Conservation (phyloP, 2,797 vertebrate species). For the Trachurus trachurus region DNA sequence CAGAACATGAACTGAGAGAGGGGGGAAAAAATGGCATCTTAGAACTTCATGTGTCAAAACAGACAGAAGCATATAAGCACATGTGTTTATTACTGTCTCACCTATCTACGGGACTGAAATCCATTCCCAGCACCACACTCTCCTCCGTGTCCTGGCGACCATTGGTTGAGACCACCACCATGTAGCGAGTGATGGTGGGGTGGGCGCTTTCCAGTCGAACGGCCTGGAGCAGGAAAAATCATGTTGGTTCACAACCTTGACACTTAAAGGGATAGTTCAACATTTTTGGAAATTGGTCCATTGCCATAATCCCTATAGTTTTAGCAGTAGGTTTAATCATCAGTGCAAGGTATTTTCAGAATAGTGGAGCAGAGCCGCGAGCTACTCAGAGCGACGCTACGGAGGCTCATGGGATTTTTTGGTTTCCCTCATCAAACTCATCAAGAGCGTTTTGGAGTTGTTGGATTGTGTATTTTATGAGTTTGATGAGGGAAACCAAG, state of each 20-base stretch:
- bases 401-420: too few relatives aligned
- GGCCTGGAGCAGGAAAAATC: slow-evolving; percentile 83
- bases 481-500: too few relatives aligned
- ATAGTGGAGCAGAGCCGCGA: too few relatives aligned
- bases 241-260: background rate
- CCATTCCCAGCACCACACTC: slow-evolving; percentile 97
- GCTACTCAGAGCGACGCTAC: too few relatives aligned
- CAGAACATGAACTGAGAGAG: slow-evolving; percentile 90
- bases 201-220: slow-evolving; percentile 96
- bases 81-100: slow-evolving; percentile 61
- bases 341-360: too few relatives aligned
- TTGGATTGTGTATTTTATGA: too few relatives aligned
- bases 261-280: too few relatives aligned
- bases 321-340: too few relatives aligned
- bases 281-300: too few relatives aligned
- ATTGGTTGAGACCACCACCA: slow-evolving; percentile 98
- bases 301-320: too few relatives aligned
- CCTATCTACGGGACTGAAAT: slow-evolving; percentile 95
- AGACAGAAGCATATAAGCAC: background rate
- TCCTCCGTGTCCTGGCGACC: slow-evolving; percentile 98
- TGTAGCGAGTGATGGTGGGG: slow-evolving; percentile 93
- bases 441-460: too few relatives aligned
- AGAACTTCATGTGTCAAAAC: background rate
- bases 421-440: too few relatives aligned
- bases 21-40: background rate